phyloP scores from a whole-genome alignment of 2,888 invertebrate species.

The Brachyptera putata region DNA sequence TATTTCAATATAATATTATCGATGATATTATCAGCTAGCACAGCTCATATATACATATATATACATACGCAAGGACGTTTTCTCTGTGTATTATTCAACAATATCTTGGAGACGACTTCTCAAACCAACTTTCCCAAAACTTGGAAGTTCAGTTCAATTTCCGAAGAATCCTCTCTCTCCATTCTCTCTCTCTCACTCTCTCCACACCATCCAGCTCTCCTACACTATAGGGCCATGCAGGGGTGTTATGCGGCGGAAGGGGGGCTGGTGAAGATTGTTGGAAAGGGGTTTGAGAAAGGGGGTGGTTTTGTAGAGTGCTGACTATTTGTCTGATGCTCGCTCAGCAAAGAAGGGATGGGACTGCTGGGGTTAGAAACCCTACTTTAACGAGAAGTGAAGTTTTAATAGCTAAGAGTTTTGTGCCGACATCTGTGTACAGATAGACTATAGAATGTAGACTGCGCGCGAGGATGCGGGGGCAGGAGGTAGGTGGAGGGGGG shows the following conservation, averaged over 20 bases:
- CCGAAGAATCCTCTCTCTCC: no score
- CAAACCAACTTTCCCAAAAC: background rate
- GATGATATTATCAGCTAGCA: background rate
- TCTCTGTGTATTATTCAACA: constrained; percentile 2
- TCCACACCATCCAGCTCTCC: no score
- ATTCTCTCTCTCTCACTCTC: no score
- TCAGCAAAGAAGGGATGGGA: constrained; percentile 1
- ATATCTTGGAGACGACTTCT: background rate
- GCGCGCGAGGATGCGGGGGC: background rate
- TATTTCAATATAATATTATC: background rate
- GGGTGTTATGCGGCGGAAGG: background rate
- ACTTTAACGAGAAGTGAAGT: constrained; percentile 5
- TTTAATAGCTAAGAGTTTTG: constrained; percentile 1
- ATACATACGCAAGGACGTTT: no score
- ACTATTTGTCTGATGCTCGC: constrained; percentile 12
- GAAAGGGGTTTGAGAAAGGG: background rate
- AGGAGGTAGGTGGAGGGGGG: background rate
- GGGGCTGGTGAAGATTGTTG: background rate
- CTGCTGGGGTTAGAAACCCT: constrained; percentile 3
- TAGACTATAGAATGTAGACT: background rate
- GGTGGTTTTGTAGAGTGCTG: background rate
- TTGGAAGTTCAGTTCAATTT: constrained; percentile 1
- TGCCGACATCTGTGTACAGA: constrained; percentile 1
- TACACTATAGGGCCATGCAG: no score
- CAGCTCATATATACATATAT: background rate